Evolutionary conservation across 2,113 vertebrate genomes (phyloP), one percentile per base, ranked within the genome.

Genomic region (Chroicocephalus ridibundus): DNA sequence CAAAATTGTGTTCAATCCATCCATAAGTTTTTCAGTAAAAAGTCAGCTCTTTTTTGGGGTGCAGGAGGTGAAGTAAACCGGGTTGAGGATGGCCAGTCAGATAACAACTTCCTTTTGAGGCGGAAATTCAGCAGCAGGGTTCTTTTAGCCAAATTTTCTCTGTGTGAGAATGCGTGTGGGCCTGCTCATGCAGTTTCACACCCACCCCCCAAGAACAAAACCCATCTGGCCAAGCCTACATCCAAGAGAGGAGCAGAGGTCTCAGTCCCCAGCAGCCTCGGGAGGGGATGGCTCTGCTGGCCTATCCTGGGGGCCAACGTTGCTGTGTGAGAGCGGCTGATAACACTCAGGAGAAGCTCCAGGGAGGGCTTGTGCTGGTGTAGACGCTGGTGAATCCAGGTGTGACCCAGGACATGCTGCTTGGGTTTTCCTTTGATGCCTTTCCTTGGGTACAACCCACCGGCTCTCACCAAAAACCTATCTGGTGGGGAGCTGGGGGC

Each of bases 361-460:
- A 62, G 42, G 38, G n/a, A 82, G 52, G 18, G 15, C 8, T 66
- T 36, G 40, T 52, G 62, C 71, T 89, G 51, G 3, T 62, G 17
- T 46, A 49, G 69, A 27, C 19, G 27, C 15, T 3, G 0, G n/a
- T 32, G 71, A 60, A 58, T 58, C 36, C 69, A 54, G 16, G 55
- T 22, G 32, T 20, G 31, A 86, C 5, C 8, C 2, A 2, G 69
- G 17, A 16, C 64, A 82, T 0, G 0, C 26, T 82, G 22, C 42
- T 26, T 60, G 27, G 16, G 8, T 21, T 71, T 87, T 95, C 58
- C 20, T 34, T 68, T 40, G 42, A 31, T 42, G 27, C 7, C 11
- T 89, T 90, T 85, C 38, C 57, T 72, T 1, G 3, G 21, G 24
- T 29, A 68, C 15, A 94, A 74, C 5, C 20, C 20, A 15, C 11